phyloP scores from a whole-genome alignment of 2,888 invertebrate species.

The Cephus sareptanus region DNA sequence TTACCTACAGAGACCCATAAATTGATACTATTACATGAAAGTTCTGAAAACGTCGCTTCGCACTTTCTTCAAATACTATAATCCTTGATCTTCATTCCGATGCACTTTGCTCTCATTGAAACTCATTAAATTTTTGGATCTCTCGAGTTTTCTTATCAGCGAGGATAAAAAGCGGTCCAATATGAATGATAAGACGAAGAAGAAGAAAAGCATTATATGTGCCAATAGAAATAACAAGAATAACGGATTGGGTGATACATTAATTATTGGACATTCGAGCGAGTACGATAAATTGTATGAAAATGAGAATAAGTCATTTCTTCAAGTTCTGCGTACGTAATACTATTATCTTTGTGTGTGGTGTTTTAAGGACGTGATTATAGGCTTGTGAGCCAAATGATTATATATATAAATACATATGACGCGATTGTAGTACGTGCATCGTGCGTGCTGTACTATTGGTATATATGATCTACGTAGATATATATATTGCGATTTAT shows the following conservation, averaged over 20 bases:
- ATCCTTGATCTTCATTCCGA: not conserved
- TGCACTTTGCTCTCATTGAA: not conserved
- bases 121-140: not conserved
- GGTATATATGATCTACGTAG: not conserved
- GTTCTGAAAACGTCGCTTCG: not conserved
- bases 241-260: conserved; percentile 21
- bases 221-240: conserved; percentile 50
- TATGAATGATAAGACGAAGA: not conserved
- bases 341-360: not conserved
- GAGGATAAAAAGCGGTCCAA: conserved; percentile 50
- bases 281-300: conserved; percentile 19
- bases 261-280: conserved; percentile 19
- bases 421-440: not conserved
- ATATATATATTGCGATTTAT: conserved; percentile 14
- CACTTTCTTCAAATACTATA: not conserved
- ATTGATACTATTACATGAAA: not conserved
- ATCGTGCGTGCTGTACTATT: not conserved
- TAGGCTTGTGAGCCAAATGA: not conserved
- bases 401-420: not conserved
- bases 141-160: not conserved
- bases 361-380: not conserved
- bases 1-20: not conserved
- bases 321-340: not conserved
- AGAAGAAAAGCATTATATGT: conserved; percentile 53
- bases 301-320: not conserved